These are phyloP conservation scores for Crossaster papposus DNA, from an alignment of 53 echinoderm and acorn worm genomes.

Conservation along the genomic window DNA sequence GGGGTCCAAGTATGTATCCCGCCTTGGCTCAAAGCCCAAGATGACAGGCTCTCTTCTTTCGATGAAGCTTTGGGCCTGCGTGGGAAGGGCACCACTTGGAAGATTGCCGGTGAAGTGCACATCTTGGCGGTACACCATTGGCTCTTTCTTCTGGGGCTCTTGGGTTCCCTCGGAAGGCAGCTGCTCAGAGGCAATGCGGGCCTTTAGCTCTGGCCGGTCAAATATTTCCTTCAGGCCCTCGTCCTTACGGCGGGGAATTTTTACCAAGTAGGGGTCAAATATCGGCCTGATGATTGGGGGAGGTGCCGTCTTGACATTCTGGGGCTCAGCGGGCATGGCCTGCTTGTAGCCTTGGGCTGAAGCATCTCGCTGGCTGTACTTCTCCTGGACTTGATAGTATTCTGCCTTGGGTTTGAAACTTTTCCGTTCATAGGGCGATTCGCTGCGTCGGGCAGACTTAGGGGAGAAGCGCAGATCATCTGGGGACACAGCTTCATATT, in stretches of 20 bases:
- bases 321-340: background rate
- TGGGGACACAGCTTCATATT: slow-evolving; percentile 52
- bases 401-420: slow-evolving; percentile 21
- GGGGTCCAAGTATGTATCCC: background rate
- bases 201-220: slow-evolving; percentile 84
- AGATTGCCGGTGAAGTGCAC: slow-evolving; percentile 49
- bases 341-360: background rate
- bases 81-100: slow-evolving; percentile 18
- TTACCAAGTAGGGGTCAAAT: slow-evolving; percentile 77
- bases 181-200: slow-evolving; percentile 70
- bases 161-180: background rate
- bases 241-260: slow-evolving; percentile 88
- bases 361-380: background rate
- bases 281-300: slow-evolving; percentile 46
- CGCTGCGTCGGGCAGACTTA: slow-evolving; percentile 5
- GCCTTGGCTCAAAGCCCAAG: slow-evolving; percentile 10
- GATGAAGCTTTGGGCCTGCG: slow-evolving; percentile 15
- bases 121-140: slow-evolving; percentile 47
- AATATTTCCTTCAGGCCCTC: slow-evolving; percentile 83
- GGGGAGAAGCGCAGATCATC: slow-evolving; percentile 44
- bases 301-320: slow-evolving; percentile 28
- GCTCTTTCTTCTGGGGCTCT: slow-evolving; percentile 41
- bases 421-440: slow-evolving; percentile 29
- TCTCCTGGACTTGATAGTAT: slow-evolving; percentile 37
- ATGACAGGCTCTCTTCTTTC: slow-evolving; percentile 27